phyloP scores from a whole-genome alignment of 2,797 vertebrate genomes.

The Onychomys arenicola region DNA sequence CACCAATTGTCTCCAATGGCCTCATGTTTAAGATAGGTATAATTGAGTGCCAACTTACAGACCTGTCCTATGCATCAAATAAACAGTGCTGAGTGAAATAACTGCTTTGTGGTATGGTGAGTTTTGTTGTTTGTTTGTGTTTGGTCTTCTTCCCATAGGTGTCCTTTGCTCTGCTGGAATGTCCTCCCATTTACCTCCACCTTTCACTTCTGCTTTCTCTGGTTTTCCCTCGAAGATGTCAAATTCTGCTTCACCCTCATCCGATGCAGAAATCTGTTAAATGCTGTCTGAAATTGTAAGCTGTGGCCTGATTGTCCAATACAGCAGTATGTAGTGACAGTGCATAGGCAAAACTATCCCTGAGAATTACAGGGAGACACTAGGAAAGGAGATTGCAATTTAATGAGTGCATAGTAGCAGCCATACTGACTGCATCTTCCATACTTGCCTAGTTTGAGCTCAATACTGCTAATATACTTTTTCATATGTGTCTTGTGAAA shows the following conservation, averaged over 20 bases:
- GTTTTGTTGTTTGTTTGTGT: not conserved
- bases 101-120: slow-evolving; percentile 2
- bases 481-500: not conserved
- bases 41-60: slow-evolving; percentile 26
- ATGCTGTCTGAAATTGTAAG: slow-evolving; percentile 82
- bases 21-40: not conserved
- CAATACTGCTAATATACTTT: not conserved
- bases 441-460: not conserved
- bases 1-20: not conserved
- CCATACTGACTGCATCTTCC: not conserved
- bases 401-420: not conserved
- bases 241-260: slow-evolving; percentile 79
- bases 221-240: slow-evolving; percentile 82
- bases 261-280: slow-evolving; percentile 82
- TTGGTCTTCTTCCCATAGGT: slow-evolving; percentile 61
- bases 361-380: not conserved
- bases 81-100: slow-evolving; percentile 24
- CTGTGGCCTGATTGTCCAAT: slow-evolving; percentile 62
- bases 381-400: not conserved
- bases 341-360: slow-evolving; percentile 55
- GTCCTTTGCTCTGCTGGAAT: slow-evolving; percentile 70
- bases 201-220: slow-evolving; percentile 79
- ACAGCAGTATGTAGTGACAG: not conserved
- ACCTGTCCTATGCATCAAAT: slow-evolving; percentile 14
- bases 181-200: slow-evolving; percentile 78